These are phyloP conservation scores for Mormyrops attenuatus DNA, from an alignment of 2,797 vertebrate species.

Conservation along the genomic window DNA sequence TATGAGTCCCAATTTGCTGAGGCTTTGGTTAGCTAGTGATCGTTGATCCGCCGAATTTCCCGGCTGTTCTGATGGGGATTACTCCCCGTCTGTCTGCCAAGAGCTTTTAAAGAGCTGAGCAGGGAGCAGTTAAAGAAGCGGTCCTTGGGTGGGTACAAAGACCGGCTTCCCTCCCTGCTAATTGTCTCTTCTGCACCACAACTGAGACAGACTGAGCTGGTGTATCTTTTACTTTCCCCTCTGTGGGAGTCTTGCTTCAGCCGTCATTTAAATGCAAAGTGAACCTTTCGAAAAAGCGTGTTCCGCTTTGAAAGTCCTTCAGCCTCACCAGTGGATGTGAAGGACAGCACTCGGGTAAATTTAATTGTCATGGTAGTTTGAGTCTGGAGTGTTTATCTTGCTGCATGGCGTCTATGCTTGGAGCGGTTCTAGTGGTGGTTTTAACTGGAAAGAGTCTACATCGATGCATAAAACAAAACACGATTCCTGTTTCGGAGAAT, in stretches of 20 bases:
- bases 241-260: background rate
- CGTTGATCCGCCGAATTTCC: background rate
- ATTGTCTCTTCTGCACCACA: background rate
- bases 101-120: background rate
- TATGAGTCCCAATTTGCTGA: background rate
- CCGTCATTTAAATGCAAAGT: background rate
- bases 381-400: background rate
- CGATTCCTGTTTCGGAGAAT: background rate
- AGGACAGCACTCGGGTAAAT: background rate
- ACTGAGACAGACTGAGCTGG: background rate
- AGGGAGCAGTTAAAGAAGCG: background rate
- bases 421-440: background rate
- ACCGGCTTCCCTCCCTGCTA: background rate
- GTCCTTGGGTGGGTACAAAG: background rate
- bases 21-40: background rate
- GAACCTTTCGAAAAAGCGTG: constrained; percentile 9
- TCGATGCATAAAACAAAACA: background rate
- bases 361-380: background rate
- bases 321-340: background rate
- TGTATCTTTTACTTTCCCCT: background rate
- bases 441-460: background rate
- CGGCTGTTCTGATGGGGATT: background rate
- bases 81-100: background rate
- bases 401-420: background rate
- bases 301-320: background rate